phyloP scores from a whole-genome alignment of 2,888 invertebrate species.

The Amaurobius ferox region DNA sequence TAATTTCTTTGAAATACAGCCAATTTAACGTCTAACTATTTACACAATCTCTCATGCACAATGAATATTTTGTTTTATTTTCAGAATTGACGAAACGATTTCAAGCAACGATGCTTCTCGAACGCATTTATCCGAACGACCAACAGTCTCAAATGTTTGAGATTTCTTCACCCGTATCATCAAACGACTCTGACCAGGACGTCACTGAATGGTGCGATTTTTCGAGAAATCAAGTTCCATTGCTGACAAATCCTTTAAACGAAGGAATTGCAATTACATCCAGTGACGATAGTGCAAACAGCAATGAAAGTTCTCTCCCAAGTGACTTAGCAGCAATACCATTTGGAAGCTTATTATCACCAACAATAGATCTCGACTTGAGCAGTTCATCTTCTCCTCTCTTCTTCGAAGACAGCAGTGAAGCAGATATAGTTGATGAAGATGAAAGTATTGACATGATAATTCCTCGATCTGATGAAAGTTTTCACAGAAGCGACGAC shows the following conservation, averaged over 20 bases:
- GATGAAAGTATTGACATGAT: constrained; percentile 20
- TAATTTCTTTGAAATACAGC: no score
- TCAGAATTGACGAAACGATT: not conserved
- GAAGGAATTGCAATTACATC: not conserved
- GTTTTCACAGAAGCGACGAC: not conserved
- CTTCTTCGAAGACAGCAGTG: constrained; percentile 19
- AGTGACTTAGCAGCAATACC: constrained; percentile 64
- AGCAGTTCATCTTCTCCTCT: constrained; percentile 29
- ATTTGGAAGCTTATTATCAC: constrained; percentile 39
- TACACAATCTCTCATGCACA: no score
- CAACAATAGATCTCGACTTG: constrained; percentile 35
- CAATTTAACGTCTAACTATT: no score
- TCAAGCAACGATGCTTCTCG: constrained; percentile 26
- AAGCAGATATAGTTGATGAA: not conserved
- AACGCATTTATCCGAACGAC: constrained; percentile 13
- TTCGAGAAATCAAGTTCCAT: constrained; percentile 13
- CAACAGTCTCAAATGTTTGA: not conserved
- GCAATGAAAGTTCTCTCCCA: constrained; percentile 25
- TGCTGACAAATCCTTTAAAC: constrained; percentile 26
- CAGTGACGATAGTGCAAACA: not conserved
- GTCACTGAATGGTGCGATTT: constrained; percentile 50
- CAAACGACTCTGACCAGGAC: constrained; percentile 34
- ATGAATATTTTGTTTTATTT: not conserved
- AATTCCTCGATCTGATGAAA: not conserved
- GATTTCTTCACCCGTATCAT: constrained; percentile 17